These are phyloP conservation scores for Andrena cerasifolii DNA, from an alignment of 1,140 invertebrate genomes.

Conservation along the genomic window DNA sequence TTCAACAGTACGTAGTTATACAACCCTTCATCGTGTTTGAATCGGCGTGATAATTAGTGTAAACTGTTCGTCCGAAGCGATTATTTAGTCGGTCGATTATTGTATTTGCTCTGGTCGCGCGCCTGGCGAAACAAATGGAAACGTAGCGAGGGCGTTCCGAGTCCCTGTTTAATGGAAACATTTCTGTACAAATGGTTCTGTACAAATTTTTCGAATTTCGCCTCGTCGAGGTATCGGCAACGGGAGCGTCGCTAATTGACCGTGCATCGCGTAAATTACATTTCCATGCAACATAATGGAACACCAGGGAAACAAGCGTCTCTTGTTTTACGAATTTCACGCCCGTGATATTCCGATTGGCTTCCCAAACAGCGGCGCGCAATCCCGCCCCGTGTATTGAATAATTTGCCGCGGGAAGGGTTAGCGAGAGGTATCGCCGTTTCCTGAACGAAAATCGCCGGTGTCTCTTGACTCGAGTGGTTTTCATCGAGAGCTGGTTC, in stretches of 20 bases:
- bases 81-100: too few relatives aligned
- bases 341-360: background rate
- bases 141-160: background rate
- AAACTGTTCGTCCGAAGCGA: too few relatives aligned
- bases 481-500: constrained; percentile 34
- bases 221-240: too few relatives aligned
- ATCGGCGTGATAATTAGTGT: too few relatives aligned
- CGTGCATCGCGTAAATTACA: too few relatives aligned
- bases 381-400: background rate
- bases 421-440: background rate
- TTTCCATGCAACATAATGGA: too few relatives aligned
- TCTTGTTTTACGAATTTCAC: background rate
- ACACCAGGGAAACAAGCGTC: too few relatives aligned
- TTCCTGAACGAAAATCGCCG: background rate
- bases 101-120: too few relatives aligned
- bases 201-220: constrained; percentile 10
- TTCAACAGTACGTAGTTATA: too few relatives aligned
- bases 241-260: too few relatives aligned
- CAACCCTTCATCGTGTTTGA: too few relatives aligned
- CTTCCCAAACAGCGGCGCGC: background rate
- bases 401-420: too few relatives aligned
- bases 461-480: background rate
- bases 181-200: background rate
- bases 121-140: constrained; percentile 18
- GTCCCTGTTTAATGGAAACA: constrained; percentile 15